Percentiles rank a stretch among this genome's conserved stretches.
Evolutionary conservation across 2,113 vertebrate species (phyloP).

Genomic region (Mungos mungo): DNA sequence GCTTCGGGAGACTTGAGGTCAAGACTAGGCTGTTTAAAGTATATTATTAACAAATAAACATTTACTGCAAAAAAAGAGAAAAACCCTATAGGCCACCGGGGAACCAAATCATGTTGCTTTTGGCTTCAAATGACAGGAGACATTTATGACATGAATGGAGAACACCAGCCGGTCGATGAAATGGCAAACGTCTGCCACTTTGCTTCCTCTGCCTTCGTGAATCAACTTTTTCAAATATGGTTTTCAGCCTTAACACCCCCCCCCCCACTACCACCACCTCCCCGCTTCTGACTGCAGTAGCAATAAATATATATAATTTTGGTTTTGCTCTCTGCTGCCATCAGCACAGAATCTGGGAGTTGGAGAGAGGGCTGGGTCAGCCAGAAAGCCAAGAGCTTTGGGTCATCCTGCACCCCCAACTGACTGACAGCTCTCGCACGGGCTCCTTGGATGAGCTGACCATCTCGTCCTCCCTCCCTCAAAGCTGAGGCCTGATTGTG

Average conservation of each 20-base stretch:
- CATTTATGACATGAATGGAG: constrained; percentile 88
- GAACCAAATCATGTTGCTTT: constrained; percentile 88
- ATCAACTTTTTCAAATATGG: constrained; percentile 84
- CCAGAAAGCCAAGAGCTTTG: neutral
- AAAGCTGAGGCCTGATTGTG: constrained; percentile 86
- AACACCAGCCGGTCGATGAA: constrained; percentile 85
- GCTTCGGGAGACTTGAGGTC: constrained; percentile 88
- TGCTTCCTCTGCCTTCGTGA: constrained; percentile 85
- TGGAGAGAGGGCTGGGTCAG: constrained; percentile 65
- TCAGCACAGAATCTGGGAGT: constrained; percentile 76
- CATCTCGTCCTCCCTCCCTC: neutral
- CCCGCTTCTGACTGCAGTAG: constrained; percentile 75
- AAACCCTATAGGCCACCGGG: constrained; percentile 86
- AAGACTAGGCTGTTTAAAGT: constrained; percentile 87
- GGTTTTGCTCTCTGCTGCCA: constrained; percentile 82
- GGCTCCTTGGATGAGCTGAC: constrained; percentile 74
- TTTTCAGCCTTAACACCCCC: constrained; percentile 55
- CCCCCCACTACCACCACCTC: neutral
- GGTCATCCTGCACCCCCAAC: neutral
- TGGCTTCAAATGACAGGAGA: constrained; percentile 90
- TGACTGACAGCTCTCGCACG: constrained; percentile 83
- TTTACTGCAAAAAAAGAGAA: constrained; percentile 83
- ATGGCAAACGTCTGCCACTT: constrained; percentile 86
- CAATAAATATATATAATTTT: constrained; percentile 83
- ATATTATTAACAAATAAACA: constrained; percentile 92